phyloP scores from a whole-genome alignment of 2,113 vertebrate species.

The Andinoacara biseriatus region DNA sequence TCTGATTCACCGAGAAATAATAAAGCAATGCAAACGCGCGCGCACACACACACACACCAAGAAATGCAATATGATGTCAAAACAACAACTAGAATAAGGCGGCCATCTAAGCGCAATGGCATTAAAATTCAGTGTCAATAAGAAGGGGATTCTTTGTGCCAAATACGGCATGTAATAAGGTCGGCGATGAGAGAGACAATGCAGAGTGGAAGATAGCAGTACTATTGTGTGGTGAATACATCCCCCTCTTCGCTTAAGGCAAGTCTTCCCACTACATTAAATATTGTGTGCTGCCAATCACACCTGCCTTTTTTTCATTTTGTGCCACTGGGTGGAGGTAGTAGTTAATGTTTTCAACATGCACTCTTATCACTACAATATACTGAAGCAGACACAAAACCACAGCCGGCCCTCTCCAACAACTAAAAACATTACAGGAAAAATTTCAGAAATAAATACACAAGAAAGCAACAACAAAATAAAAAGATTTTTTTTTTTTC shows the following conservation, averaged over 20 bases:
- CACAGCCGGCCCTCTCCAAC: constrained; percentile 32
- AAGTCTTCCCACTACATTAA: constrained; percentile 77
- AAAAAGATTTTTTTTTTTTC: constrained; percentile 12
- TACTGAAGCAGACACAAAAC: constrained; percentile 54
- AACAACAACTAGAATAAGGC: constrained; percentile 62
- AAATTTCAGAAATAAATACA: constrained; percentile 2
- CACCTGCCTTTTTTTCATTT: constrained; percentile 72
- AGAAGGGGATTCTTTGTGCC: constrained; percentile 72
- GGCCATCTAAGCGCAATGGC: constrained; percentile 58
- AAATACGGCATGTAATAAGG: constrained; percentile 74
- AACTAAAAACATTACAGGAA: constrained; percentile 24
- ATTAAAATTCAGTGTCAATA: constrained; percentile 76
- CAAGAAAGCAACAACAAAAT: not conserved
- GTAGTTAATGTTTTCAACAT: constrained; percentile 75
- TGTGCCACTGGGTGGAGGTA: constrained; percentile 83
- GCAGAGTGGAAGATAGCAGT: constrained; percentile 70
- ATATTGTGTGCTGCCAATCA: constrained; percentile 77
- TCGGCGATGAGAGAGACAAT: constrained; percentile 74
- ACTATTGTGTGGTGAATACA: constrained; percentile 70
- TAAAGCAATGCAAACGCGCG: constrained; percentile 49
- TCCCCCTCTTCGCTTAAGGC: constrained; percentile 75
- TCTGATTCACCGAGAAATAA: constrained; percentile 57
- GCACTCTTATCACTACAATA: constrained; percentile 49
- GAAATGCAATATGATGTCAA: constrained; percentile 69
- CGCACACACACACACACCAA: constrained; percentile 15